A percentile compares a stretch with the other conserved stretches of the same genome.
These are phyloP conservation scores for Chymomyza fuscimana DNA, from an alignment of 2,888 invertebrate species.

Conservation along the genomic window DNA sequence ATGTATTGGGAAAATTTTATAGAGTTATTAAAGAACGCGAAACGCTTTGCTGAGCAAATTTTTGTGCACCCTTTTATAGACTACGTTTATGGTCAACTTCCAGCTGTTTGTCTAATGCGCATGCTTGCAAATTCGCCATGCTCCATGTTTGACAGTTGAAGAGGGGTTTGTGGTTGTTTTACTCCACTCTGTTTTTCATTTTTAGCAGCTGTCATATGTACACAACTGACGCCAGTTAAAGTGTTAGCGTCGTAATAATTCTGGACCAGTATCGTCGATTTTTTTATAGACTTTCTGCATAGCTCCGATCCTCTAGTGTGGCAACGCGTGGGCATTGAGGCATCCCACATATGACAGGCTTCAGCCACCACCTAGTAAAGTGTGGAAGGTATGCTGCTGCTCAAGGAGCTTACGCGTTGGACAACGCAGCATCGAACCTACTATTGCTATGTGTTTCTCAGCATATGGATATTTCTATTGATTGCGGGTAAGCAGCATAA, in stretches of 20 bases:
- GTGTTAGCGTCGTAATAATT: not conserved
- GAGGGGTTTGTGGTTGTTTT: not conserved
- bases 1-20: not conserved
- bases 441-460: conserved; percentile 90
- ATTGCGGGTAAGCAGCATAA: conserved; percentile 83
- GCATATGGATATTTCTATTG: conserved; percentile 89
- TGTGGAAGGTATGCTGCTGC: conserved; percentile 72
- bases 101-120: conserved; percentile 56
- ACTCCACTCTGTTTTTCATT: not conserved
- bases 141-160: conserved; percentile 59
- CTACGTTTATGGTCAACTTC: conserved; percentile 20
- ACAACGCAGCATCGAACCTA: conserved; percentile 88
- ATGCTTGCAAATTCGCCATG: conserved; percentile 50
- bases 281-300: not conserved
- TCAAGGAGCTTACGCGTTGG: conserved; percentile 82
- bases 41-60: conserved; percentile 1
- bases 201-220: conserved; percentile 14
- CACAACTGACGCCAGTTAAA: conserved; percentile 5
- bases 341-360: conserved; percentile 14
- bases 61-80: conserved; percentile 10
- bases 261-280: not conserved
- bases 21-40: not conserved
- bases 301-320: conserved; percentile 19
- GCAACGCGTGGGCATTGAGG: not conserved
- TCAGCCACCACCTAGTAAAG: not conserved